Conservation (phyloP, 2,888 invertebrate genomes). For the Platerodrilus igneus region DNA sequence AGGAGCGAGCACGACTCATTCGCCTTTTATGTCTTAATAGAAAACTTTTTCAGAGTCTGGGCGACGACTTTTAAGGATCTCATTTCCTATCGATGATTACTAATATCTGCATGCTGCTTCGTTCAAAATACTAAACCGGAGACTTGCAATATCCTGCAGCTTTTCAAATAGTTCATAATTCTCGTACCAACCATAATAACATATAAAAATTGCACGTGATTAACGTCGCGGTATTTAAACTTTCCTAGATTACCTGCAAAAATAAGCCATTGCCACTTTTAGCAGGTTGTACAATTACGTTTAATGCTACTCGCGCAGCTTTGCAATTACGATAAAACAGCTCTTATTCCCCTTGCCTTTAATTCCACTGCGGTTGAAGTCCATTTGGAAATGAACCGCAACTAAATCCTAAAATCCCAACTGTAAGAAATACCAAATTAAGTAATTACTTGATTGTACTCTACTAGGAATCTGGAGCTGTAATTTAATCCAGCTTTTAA, state of each 20-base stretch:
- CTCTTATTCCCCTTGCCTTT: constrained; percentile 27
- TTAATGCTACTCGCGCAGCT: constrained; percentile 12
- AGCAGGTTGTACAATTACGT: constrained; percentile 20
- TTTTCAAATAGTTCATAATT: not conserved
- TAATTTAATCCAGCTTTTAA: too few relatives aligned
- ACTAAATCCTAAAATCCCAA: constrained; percentile 21
- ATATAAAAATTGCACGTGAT: constrained; percentile 4
- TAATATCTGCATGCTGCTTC: constrained; percentile 27
- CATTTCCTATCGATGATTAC: constrained; percentile 34
- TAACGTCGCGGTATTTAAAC: constrained; percentile 3
- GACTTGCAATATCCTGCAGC: not conserved
- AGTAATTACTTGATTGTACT: constrained; percentile 24
- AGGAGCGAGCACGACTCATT: constrained; percentile 6
- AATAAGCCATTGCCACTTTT: constrained; percentile 18
- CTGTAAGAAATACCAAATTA: constrained; percentile 23
- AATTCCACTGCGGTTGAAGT: constrained; percentile 24
- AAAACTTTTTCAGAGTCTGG: constrained; percentile 22
- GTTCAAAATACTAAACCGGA: too few relatives aligned
- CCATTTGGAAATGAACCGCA: constrained; percentile 30
- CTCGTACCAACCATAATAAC: too few relatives aligned
- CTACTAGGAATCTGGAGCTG: too few relatives aligned
- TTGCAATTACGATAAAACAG: constrained; percentile 29
- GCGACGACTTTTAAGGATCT: constrained; percentile 28
- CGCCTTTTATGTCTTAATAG: constrained; percentile 26
- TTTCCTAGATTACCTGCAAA: constrained; percentile 12